These are phyloP conservation scores for Dendrolimus pini DNA, from an alignment of 2,888 invertebrate species.

Conservation along the genomic window DNA sequence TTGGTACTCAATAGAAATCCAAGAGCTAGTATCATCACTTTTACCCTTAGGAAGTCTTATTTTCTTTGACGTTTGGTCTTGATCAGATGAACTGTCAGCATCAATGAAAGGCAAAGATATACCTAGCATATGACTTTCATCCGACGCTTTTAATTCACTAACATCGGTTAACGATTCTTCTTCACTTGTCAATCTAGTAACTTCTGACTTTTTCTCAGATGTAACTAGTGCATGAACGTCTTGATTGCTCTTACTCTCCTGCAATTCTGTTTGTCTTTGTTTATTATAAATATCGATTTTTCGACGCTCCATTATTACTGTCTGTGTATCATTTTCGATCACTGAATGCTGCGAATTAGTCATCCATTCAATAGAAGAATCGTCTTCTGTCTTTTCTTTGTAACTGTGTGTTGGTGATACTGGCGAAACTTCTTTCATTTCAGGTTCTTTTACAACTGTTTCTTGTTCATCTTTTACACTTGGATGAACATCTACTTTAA, in stretches of 20 bases:
- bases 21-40: conserved; percentile 83
- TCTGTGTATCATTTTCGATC: conserved; percentile 77
- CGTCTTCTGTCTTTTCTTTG: conserved; percentile 63
- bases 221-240: conserved; percentile 45
- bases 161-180: conserved; percentile 83
- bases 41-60: conserved; percentile 60
- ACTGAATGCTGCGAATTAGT: conserved; percentile 60
- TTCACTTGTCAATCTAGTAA: conserved; percentile 76
- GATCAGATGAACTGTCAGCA: conserved; percentile 71
- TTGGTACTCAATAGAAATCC: conserved; percentile 81
- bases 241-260: conserved; percentile 54
- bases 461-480: conserved; percentile 34
- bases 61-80: conserved; percentile 52
- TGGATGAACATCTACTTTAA: conserved; percentile 67
- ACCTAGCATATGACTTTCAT: conserved; percentile 65
- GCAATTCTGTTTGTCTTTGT: conserved; percentile 66
- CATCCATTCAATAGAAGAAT: conserved; percentile 69
- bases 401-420: conserved; percentile 57
- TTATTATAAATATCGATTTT: conserved; percentile 79
- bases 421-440: conserved; percentile 31
- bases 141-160: conserved; percentile 76
- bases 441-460: conserved; percentile 16
- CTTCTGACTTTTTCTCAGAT: conserved; percentile 63
- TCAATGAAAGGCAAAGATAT: conserved; percentile 71
- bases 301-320: conserved; percentile 76